Evolutionary conservation across 2,888 invertebrate genomes (phyloP).

Genomic region (Acrobasis repandana): DNA sequence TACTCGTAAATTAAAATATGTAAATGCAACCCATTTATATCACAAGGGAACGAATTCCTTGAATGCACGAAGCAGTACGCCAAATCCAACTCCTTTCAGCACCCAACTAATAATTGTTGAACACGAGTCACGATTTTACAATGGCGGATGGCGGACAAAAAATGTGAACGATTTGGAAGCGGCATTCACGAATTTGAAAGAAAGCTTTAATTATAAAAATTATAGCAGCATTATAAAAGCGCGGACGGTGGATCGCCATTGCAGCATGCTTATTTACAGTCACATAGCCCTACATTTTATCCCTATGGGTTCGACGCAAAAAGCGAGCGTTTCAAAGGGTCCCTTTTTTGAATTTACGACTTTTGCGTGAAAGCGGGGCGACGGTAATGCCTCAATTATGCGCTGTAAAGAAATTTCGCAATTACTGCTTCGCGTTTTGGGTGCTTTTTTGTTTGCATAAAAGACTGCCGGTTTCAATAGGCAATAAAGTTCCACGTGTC

Average conservation of each 20-base stretch:
- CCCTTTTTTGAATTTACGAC: conserved; percentile 66
- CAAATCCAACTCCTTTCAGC: conserved; percentile 15
- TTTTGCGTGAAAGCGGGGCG: conserved; percentile 56
- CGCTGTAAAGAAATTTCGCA: conserved; percentile 59
- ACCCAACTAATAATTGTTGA: conserved; percentile 13
- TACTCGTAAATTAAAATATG: conserved; percentile 8
- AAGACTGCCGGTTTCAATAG: conserved; percentile 41
- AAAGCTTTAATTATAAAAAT: conserved; percentile 24
- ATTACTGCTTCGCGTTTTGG: conserved; percentile 51
- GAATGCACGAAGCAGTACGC: background rate
- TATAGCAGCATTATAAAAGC: conserved; percentile 18
- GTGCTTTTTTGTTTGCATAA: conserved; percentile 49
- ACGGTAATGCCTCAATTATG: conserved; percentile 56
- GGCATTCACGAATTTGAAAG: conserved; percentile 19
- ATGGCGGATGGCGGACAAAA: conserved; percentile 18
- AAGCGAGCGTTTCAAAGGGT: conserved; percentile 55
- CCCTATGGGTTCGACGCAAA: conserved; percentile 54
- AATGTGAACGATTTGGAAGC: background rate
- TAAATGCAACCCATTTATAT: conserved; percentile 3
- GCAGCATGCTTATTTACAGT: conserved; percentile 20
- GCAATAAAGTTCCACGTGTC: conserved; percentile 51
- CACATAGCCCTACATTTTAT: conserved; percentile 29
- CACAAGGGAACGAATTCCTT: background rate
- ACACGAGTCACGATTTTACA: conserved; percentile 15
- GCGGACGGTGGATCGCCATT: conserved; percentile 9